Percentiles rank a stretch among this genome's conserved stretches.
Conservation (phyloP, 2,113 vertebrate species). For the Phalacrocorax aristotelis region DNA sequence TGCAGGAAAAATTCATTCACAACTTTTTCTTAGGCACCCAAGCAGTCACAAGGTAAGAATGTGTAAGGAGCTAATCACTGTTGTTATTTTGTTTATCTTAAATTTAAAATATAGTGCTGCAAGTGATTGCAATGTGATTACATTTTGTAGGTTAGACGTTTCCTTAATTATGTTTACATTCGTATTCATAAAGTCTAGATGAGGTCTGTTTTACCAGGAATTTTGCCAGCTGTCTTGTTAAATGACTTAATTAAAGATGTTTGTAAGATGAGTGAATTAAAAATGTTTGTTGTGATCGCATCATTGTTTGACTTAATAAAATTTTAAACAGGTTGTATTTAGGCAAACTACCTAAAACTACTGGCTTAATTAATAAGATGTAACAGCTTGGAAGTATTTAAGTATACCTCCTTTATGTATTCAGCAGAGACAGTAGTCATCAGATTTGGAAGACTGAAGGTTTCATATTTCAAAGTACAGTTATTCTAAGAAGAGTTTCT, state of each 20-base stretch:
- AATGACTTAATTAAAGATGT: neutral
- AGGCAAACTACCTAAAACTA: neutral
- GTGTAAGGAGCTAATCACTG: neutral
- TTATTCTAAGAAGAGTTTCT: neutral
- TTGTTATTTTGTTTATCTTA: neutral
- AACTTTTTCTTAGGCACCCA: neutral
- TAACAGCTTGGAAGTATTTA: neutral
- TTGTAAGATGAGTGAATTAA: neutral
- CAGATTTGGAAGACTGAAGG: neutral
- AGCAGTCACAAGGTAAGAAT: neutral
- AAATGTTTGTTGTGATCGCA: neutral
- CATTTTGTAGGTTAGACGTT: neutral
- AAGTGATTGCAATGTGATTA: neutral
- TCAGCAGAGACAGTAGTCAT: neutral
- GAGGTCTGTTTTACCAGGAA: neutral
- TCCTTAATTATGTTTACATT: neutral
- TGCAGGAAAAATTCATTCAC: neutral
- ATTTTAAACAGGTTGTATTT: neutral
- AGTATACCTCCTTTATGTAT: neutral
- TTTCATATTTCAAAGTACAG: neutral
- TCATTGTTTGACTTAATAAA: neutral
- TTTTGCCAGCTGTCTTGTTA: neutral
- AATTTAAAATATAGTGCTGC: neutral
- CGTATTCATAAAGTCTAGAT: neutral
- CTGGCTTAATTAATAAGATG: neutral